A percentile compares a stretch with the other conserved stretches of the same genome.
These are phyloP conservation scores for Dromiciops gliroides DNA, from an alignment of 2,113 vertebrate genomes.

Conservation along the genomic window DNA sequence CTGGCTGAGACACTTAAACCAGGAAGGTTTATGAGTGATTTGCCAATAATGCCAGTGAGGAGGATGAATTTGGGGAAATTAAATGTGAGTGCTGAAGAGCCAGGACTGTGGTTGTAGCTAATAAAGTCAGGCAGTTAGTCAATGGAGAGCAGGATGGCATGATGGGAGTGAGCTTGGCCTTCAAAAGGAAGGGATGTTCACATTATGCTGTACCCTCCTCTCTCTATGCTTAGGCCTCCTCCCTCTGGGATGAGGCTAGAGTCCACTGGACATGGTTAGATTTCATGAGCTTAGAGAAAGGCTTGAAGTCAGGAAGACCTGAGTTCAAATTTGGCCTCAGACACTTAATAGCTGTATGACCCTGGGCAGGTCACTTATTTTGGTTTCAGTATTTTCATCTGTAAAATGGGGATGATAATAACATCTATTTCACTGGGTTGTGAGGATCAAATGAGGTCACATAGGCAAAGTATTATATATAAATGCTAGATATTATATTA, in stretches of 20 bases:
- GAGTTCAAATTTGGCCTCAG: background rate
- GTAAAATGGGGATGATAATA: background rate
- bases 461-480: background rate
- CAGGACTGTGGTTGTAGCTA: conserved; percentile 6
- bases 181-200: background rate
- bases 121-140: conserved; percentile 52
- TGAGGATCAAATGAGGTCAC: background rate
- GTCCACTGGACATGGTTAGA: background rate
- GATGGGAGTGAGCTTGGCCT: background rate
- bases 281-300: background rate
- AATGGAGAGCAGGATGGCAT: background rate
- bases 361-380: background rate
- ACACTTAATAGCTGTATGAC: background rate
- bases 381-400: background rate
- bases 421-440: background rate
- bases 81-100: background rate
- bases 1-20: background rate
- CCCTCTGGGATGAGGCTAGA: background rate
- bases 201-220: background rate
- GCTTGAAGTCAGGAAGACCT: background rate
- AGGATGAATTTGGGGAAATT: conserved; percentile 34
- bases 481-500: background rate
- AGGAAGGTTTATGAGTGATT: conserved; percentile 42
- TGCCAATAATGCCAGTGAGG: conserved; percentile 47
- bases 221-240: background rate